These are phyloP conservation scores for Gastrophryne carolinensis DNA, from an alignment of 2,797 vertebrate genomes.

Conservation along the genomic window DNA sequence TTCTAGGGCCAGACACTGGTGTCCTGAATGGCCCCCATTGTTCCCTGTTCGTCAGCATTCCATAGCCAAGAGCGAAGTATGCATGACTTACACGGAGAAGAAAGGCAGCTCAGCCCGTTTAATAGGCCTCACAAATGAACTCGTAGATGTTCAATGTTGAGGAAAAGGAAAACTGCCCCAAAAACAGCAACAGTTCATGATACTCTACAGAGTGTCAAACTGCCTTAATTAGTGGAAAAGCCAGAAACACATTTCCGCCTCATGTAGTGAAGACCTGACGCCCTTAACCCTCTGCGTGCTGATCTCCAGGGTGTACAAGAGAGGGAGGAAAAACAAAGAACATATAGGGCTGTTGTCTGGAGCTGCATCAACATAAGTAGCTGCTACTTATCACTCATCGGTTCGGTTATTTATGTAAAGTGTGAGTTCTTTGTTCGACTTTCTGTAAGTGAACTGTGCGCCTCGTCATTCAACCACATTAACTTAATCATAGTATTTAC, in stretches of 20 bases:
- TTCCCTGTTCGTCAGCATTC: conserved; percentile 75
- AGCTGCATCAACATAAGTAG: conserved; percentile 35
- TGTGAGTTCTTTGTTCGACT: conserved; percentile 34
- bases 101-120: conserved; percentile 64
- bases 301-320: neutral
- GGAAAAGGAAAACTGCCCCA: conserved; percentile 61
- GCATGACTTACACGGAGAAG: conserved; percentile 74
- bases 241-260: conserved; percentile 30
- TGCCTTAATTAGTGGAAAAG: conserved; percentile 33
- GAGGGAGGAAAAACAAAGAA: conserved; percentile 30
- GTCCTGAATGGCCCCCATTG: conserved; percentile 83
- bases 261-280: conserved; percentile 15
- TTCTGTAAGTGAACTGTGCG: conserved; percentile 32
- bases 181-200: conserved; percentile 60
- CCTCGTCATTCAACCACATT: conserved; percentile 33
- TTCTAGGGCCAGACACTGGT: conserved; percentile 64
- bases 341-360: conserved; percentile 37
- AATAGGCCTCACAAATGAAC: conserved; percentile 67
- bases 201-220: conserved; percentile 50
- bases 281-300: conserved; percentile 3
- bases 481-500: conserved; percentile 41
- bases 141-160: conserved; percentile 60
- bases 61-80: conserved; percentile 73
- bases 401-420: conserved; percentile 16
- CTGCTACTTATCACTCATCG: conserved; percentile 47